Evolutionary conservation across 2,888 invertebrate genomes (phyloP).

Genomic region (Euzophera pinguis): DNA sequence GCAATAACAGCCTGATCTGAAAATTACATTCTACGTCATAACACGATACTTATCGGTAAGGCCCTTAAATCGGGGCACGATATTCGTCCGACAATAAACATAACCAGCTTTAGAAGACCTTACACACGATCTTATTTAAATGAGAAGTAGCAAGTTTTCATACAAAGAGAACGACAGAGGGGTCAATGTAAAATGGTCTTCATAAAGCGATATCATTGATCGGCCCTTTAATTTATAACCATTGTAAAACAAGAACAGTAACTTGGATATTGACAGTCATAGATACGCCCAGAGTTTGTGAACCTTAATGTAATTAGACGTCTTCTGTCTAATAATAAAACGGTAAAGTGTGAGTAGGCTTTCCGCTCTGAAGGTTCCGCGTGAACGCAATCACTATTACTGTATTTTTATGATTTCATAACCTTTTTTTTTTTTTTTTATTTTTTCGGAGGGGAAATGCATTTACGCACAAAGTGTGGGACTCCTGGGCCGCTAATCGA

Average conservation of each 20-base stretch:
- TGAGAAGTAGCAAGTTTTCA: not conserved
- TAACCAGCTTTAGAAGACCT: not conserved
- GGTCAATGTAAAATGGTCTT: conserved; percentile 16
- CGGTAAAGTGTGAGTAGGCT: too few relatives aligned
- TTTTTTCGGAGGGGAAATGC: too few relatives aligned
- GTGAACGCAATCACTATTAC: too few relatives aligned
- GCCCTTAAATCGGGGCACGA: conserved; percentile 6
- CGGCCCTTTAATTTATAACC: conserved; percentile 24
- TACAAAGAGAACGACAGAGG: not conserved
- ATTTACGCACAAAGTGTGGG: too few relatives aligned
- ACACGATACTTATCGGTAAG: conserved; percentile 3
- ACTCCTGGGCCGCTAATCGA: too few relatives aligned
- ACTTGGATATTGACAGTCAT: conserved; percentile 22
- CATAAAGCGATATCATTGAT: conserved; percentile 21
- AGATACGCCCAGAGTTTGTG: conserved; percentile 17
- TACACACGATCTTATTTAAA: not conserved
- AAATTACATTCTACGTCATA: not conserved
- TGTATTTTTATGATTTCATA: too few relatives aligned
- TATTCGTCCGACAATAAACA: conserved; percentile 12
- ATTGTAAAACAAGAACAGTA: conserved; percentile 25
- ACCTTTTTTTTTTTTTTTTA: too few relatives aligned
- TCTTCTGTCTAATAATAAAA: conserved; percentile 13
- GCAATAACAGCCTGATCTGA: too few relatives aligned
- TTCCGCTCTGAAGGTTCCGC: too few relatives aligned
- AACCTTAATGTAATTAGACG: conserved; percentile 22